Evolutionary conservation across 2,797 vertebrate species (phyloP), one percentile per base, ranked within the genome.

Genomic region (Yasuhikotakia modesta): DNA sequence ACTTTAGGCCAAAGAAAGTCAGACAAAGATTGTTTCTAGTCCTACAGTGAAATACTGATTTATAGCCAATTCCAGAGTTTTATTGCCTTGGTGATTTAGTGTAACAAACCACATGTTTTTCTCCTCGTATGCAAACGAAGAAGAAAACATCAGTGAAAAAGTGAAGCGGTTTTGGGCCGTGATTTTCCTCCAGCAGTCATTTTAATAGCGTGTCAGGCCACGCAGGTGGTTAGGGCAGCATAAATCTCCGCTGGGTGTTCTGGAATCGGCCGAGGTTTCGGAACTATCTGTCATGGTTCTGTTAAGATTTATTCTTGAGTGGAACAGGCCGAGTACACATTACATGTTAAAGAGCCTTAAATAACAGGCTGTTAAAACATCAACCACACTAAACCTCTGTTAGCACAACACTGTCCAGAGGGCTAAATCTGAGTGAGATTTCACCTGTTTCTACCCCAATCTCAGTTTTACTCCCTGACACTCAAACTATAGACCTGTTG

Each of bases 231-330:
- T 78, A 58, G 70, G 55, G 57, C 70, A 69, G 48, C 46, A 71
- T 70, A 75, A 84, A 82, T 82, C 67, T 52, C 32, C 52, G 58
- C 61, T 48, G 65, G 79, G 71, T 81, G 81, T 76, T 75, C 81
- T 53, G 24, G 58, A 78, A 55, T 24, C 58, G 61, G 58, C 76
- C 50, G 69, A 52, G 64, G 61, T 70, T 78, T 55, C 71, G 70
- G 67, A 75, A 71, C 55, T 16, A 76, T 77, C 70, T 68, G 75
- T 83, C 78, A 79, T 45, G 57, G 79, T 53, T 61, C 70, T 67
- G 69, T 32, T 50, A 61, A 80, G 70, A 82, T 85, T 81, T 85
- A 85, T 80, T 72, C 67, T 78, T 57, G 60, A 74, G 71, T 77
- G 82, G 71, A 69, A 66, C 63, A 74, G 57, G 70, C 72, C 43